Evolutionary conservation across 1,140 invertebrate species (phyloP).

Genomic region (Drosophila lacteicornis): DNA sequence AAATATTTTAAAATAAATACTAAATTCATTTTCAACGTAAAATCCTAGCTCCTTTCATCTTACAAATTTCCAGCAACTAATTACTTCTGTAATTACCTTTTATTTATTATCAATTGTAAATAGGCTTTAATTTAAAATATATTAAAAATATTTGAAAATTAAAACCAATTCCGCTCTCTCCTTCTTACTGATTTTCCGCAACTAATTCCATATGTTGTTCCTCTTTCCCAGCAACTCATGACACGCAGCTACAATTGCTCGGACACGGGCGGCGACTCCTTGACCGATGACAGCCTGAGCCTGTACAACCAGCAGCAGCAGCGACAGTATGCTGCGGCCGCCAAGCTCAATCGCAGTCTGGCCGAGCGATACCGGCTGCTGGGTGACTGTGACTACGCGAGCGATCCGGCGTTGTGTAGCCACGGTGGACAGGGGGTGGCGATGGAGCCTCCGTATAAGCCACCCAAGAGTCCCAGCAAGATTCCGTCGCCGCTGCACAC

Average conservation of each 20-base stretch:
- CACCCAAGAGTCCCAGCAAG: slow-evolving; percentile 88
- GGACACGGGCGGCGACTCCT: slow-evolving; percentile 67
- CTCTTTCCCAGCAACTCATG: slow-evolving; percentile 59
- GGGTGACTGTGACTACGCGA: slow-evolving; percentile 80
- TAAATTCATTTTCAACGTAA: no score
- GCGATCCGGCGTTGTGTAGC: slow-evolving; percentile 79
- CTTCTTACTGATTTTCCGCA: background rate
- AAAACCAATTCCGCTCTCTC: background rate
- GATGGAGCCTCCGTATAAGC: slow-evolving; percentile 75
- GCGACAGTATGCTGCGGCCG: slow-evolving; percentile 55
- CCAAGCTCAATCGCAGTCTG: slow-evolving; percentile 69
- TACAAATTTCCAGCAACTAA: no score
- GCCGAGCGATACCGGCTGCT: slow-evolving; percentile 77
- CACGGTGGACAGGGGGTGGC: slow-evolving; percentile 46
- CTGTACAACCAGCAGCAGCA: slow-evolving; percentile 61
- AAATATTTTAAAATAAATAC: no score
- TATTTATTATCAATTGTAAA: no score
- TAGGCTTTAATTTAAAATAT: no score
- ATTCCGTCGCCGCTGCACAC: slow-evolving; percentile 88
- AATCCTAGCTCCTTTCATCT: no score
- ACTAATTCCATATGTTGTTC: background rate
- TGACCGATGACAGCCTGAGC: slow-evolving; percentile 81
- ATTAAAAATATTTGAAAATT: no score
- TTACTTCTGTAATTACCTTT: no score
- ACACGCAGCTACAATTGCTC: slow-evolving; percentile 83